Percentiles rank a stretch among this genome's conserved stretches.
phyloP scores from a whole-genome alignment of 2,888 invertebrate genomes.

The Drosophila diplacantha region DNA sequence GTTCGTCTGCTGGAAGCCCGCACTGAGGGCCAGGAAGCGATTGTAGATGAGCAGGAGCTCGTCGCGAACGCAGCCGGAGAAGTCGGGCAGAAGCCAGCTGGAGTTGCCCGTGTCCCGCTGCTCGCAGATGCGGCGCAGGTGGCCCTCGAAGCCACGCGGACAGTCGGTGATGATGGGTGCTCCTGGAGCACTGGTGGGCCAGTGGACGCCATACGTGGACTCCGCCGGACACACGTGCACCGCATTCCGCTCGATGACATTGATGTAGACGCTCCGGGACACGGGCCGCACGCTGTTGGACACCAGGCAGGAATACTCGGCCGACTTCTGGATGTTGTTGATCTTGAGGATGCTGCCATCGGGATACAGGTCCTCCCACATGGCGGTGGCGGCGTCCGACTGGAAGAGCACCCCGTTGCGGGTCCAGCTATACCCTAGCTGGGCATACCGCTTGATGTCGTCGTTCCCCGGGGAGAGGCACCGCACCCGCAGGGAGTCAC shows the following conservation, averaged over 20 bases:
- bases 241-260: conserved; percentile 81
- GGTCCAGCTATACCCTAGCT: conserved; percentile 90
- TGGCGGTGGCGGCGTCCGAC: conserved; percentile 85
- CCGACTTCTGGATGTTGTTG: conserved; percentile 88
- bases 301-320: conserved; percentile 87
- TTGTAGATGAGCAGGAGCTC: conserved; percentile 82
- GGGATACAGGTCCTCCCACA: conserved; percentile 91
- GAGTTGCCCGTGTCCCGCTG: conserved; percentile 82
- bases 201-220: conserved; percentile 80
- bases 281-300: conserved; percentile 79
- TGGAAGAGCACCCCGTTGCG: conserved; percentile 86
- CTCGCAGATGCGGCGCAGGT: conserved; percentile 80
- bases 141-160: conserved; percentile 80
- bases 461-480: conserved; percentile 84
- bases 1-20: conserved; percentile 77
- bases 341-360: conserved; percentile 90
- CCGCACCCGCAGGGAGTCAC: conserved; percentile 76
- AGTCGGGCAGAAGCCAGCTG: conserved; percentile 87
- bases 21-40: conserved; percentile 77
- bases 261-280: conserved; percentile 83
- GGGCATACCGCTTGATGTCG: conserved; percentile 80
- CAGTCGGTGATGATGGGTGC: conserved; percentile 83
- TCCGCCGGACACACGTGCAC: conserved; percentile 81
- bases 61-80: conserved; percentile 85
- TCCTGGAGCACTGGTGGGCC: conserved; percentile 86